Evolutionary conservation across 2,888 invertebrate genomes (phyloP).

Genomic region (Anodontia alba): DNA sequence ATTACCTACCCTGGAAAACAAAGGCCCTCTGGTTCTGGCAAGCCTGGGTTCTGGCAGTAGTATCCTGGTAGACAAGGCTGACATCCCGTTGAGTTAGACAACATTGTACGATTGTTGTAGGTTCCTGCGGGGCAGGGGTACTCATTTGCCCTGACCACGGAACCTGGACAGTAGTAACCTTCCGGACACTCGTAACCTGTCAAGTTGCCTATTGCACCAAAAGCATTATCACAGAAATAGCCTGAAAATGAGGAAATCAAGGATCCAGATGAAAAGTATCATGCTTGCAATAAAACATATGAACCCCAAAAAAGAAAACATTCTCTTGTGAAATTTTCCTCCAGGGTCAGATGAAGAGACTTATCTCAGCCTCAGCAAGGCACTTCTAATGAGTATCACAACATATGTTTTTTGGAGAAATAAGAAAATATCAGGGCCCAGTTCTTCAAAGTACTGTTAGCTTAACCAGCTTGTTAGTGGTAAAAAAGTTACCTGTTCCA

Average conservation of each 20-base stretch:
- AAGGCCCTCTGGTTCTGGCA: constrained; percentile 78
- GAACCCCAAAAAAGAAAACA: not conserved
- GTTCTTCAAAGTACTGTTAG: too few species aligned
- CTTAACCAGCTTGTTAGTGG: too few species aligned
- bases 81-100: constrained; percentile 70
- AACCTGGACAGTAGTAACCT: constrained; percentile 78
- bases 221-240: constrained; percentile 79
- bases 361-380: too few species aligned
- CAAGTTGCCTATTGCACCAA: constrained; percentile 71
- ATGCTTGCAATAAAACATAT: not conserved
- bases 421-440: too few species aligned
- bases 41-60: constrained; percentile 81
- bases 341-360: too few species aligned
- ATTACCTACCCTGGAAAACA: constrained; percentile 82
- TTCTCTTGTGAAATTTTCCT: not conserved
- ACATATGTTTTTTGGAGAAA: too few species aligned
- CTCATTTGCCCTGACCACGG: constrained; percentile 71
- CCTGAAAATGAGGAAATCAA: constrained; percentile 71
- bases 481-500: too few species aligned
- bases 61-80: constrained; percentile 81
- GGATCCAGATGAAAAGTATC: constrained; percentile 9
- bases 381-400: too few species aligned
- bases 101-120: constrained; percentile 79
- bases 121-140: constrained; percentile 81
- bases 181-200: constrained; percentile 72